Conservation (phyloP, 1,140 invertebrate species). For the Drosophila truncata region DNA sequence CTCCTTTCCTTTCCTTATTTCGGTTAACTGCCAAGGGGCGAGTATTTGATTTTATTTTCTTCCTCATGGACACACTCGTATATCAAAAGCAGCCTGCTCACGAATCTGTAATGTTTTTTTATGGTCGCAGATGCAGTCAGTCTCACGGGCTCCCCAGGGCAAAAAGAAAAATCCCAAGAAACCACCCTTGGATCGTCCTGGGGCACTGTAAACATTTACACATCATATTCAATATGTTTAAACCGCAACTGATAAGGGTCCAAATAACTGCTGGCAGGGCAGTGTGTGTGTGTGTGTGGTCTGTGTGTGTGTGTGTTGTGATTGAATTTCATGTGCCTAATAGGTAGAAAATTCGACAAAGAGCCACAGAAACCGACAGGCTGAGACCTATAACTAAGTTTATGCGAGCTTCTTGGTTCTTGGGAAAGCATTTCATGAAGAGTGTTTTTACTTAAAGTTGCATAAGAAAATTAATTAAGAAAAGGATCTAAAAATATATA, state of each 20-base stretch:
- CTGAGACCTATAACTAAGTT: conserved; percentile 9
- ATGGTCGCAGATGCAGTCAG: conserved; percentile 61
- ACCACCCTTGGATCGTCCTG: conserved; percentile 13
- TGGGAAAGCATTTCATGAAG: not conserved
- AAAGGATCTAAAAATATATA: not conserved
- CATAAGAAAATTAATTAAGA: not conserved
- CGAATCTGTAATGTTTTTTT: conserved; percentile 53
- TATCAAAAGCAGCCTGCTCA: conserved; percentile 43
- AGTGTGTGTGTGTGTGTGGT: conserved; percentile 15
- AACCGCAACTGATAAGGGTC: conserved; percentile 77
- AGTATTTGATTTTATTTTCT: conserved; percentile 54
- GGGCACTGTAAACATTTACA: conserved; percentile 55
- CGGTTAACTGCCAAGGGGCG: conserved; percentile 41
- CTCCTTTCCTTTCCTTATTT: conserved; percentile 17
- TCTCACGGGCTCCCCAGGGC: conserved; percentile 44
- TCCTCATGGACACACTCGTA: conserved; percentile 52
- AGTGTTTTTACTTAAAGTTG: not conserved
- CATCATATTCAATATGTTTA: conserved; percentile 79
- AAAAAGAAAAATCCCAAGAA: conserved; percentile 11
- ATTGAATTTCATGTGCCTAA: conserved; percentile 83
- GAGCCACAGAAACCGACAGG: conserved; percentile 20
- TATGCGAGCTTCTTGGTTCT: not conserved
- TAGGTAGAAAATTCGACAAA: conserved; percentile 82
- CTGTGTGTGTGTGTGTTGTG: conserved; percentile 50
- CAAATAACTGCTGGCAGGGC: conserved; percentile 44